Evolutionary conservation across 2,797 vertebrate species (phyloP).

Genomic region (Loriculus beryllinus): DNA sequence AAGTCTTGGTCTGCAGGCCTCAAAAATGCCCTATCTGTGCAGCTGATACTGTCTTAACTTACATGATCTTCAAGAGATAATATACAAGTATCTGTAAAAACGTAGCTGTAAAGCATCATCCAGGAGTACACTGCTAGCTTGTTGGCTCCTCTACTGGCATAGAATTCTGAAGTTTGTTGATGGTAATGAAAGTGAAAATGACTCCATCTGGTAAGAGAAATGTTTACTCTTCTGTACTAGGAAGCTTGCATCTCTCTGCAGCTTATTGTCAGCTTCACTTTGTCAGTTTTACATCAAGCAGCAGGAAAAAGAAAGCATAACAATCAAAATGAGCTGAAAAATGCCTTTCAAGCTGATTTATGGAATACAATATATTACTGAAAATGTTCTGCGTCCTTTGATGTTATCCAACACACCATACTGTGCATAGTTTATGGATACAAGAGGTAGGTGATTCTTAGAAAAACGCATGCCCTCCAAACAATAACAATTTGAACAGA

Average conservation of each 20-base stretch:
- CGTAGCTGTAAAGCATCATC: background rate
- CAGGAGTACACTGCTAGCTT: background rate
- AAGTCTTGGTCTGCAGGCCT: background rate
- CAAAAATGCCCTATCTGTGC: background rate
- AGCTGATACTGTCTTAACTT: background rate
- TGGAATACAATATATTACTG: constrained; percentile 18
- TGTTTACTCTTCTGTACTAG: constrained; percentile 30
- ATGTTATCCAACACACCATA: constrained; percentile 13
- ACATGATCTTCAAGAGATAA: background rate
- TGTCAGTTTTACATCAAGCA: constrained; percentile 61
- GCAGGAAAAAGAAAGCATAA: constrained; percentile 60
- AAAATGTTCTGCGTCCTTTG: constrained; percentile 35
- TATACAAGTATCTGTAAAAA: background rate
- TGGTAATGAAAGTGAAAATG: constrained; percentile 46
- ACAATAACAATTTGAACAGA: constrained; percentile 28
- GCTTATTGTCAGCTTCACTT: constrained; percentile 52
- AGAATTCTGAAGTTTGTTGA: constrained; percentile 48
- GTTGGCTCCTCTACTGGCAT: background rate
- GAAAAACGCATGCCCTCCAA: background rate
- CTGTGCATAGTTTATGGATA: background rate
- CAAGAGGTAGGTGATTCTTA: background rate
- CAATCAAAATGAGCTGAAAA: constrained; percentile 58
- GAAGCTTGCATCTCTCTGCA: constrained; percentile 19
- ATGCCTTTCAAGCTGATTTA: constrained; percentile 56
- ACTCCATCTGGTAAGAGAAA: constrained; percentile 61